Percentiles rank a stretch among this genome's conserved stretches.
These are phyloP conservation scores for Aplysina aerophoba DNA, from an alignment of 37 sponge, comb jelly and placozoan genomes.

Conservation along the genomic window DNA sequence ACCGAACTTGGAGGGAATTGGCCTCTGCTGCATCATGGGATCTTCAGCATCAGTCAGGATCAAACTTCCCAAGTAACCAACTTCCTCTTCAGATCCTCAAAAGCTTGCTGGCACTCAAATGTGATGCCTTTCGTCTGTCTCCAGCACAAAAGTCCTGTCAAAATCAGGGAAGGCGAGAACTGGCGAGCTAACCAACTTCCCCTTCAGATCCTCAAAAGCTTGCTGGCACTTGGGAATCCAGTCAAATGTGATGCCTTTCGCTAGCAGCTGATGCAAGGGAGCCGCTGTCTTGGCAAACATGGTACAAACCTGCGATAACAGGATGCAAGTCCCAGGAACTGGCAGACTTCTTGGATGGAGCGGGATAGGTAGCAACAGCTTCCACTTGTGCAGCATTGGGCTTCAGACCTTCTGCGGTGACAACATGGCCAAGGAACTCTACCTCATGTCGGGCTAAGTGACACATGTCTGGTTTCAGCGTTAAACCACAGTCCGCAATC, in stretches of 20 bases:
- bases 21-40: too few species aligned
- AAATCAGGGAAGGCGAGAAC: slow-evolving; percentile 40
- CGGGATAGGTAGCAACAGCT: background rate
- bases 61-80: slow-evolving; percentile 33
- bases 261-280: too few species aligned
- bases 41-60: too few species aligned
- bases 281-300: background rate
- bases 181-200: too few species aligned
- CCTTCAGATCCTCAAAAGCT: too few species aligned
- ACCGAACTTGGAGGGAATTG: too few species aligned
- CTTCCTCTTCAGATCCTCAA: too few species aligned
- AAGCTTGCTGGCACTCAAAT: too few species aligned
- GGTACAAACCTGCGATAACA: too few species aligned
- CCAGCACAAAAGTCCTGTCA: slow-evolving; percentile 31
- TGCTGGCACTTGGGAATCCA: too few species aligned
- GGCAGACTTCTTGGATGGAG: background rate
- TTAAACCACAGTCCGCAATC: background rate
- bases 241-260: too few species aligned
- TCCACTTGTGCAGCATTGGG: background rate
- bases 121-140: slow-evolving; percentile 42
- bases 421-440: slow-evolving; percentile 32
- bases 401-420: slow-evolving; percentile 35
- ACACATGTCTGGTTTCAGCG: slow-evolving; percentile 37
- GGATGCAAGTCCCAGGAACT: slow-evolving; percentile 43
- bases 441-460: slow-evolving; percentile 5